Conservation (phyloP, 2,888 invertebrate species). For the Leptopilina syphax region DNA sequence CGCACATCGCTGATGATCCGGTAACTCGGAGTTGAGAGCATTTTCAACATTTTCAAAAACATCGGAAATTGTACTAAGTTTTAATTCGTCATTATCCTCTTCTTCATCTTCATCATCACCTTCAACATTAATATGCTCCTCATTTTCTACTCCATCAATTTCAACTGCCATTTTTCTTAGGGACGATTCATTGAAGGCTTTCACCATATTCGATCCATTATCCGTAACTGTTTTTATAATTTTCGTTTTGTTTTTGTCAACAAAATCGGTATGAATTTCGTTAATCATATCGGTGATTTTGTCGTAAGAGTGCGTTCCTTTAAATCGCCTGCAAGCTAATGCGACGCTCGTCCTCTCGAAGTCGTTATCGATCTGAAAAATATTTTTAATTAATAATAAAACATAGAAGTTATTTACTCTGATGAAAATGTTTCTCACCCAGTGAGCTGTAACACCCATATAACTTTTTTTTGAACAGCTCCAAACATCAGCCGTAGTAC, state of each 20-base stretch:
- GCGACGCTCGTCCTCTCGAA: conserved; percentile 6
- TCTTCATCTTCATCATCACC: neutral
- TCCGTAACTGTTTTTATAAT: conserved; percentile 53
- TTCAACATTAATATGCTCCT: neutral
- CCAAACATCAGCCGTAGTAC: conserved; percentile 31
- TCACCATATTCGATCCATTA: conserved; percentile 50
- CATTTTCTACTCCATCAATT: neutral
- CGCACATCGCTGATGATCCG: too few species aligned
- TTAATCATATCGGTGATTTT: conserved; percentile 45
- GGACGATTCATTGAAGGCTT: conserved; percentile 40
- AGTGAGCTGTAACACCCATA: conserved; percentile 42
- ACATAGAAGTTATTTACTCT: conserved; percentile 39
- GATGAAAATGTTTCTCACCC: conserved; percentile 30
- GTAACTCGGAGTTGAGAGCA: too few species aligned
- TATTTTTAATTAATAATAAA: conserved; percentile 40
- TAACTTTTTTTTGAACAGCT: conserved; percentile 13
- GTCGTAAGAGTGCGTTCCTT: conserved; percentile 50
- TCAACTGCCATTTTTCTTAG: neutral
- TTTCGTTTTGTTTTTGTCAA: conserved; percentile 44
- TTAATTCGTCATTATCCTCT: neutral
- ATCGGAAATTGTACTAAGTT: neutral
- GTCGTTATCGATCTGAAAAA: conserved; percentile 1
- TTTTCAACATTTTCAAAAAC: neutral
- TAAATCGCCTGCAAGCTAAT: conserved; percentile 30
- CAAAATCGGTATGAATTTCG: conserved; percentile 47